Conservation (phyloP, 2,113 vertebrate species). For the Oncorhynchus tshawytscha region DNA sequence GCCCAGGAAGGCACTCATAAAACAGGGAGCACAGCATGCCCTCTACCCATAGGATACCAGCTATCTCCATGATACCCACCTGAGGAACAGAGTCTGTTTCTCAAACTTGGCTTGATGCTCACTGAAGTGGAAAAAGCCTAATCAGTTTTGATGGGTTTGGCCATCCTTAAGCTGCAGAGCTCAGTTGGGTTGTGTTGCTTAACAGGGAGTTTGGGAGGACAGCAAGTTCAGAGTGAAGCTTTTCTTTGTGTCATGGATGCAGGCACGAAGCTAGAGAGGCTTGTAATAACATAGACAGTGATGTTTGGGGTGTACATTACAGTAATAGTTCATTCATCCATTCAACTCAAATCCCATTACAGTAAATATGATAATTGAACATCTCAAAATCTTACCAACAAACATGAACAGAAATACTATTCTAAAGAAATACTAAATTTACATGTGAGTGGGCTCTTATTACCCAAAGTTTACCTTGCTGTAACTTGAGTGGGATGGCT, state of each 20-base stretch:
- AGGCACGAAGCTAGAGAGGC: too few species aligned
- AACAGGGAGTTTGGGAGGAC: too few species aligned
- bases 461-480: slow-evolving; percentile 40
- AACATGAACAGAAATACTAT: too few species aligned
- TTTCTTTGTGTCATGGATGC: too few species aligned
- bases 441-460: slow-evolving; percentile 4
- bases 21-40: not conserved
- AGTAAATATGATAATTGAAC: not conserved
- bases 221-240: too few species aligned
- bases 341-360: not conserved
- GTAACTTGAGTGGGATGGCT: slow-evolving; percentile 33
- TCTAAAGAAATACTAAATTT: not conserved
- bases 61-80: not conserved
- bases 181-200: too few species aligned
- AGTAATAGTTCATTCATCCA: not conserved
- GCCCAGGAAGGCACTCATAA: not conserved
- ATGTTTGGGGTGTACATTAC: too few species aligned
- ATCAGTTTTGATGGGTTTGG: too few species aligned
- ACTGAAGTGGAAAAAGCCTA: too few species aligned
- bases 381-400: not conserved
- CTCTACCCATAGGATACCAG: not conserved
- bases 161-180: too few species aligned
- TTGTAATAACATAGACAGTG: too few species aligned
- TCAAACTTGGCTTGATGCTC: too few species aligned
- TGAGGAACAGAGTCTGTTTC: not conserved